A percentile compares a stretch with the other conserved stretches of the same genome.
phyloP scores from a whole-genome alignment of 1,140 invertebrate genomes.

The Caenorhabditis brenneri region DNA sequence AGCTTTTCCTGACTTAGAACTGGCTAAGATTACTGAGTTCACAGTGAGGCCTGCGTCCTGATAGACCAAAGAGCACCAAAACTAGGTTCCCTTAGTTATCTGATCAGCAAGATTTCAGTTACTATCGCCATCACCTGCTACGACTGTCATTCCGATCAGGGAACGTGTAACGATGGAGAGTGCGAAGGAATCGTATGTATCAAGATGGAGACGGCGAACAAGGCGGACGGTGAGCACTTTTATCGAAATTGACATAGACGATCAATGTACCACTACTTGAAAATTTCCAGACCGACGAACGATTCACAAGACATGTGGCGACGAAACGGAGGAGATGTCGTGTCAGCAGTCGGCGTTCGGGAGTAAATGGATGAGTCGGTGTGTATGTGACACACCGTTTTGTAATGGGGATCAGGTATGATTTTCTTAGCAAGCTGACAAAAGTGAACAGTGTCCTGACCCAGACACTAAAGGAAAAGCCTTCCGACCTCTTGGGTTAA shows the following conservation, averaged over 20 bases:
- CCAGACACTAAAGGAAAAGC: background rate
- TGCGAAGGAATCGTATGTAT: conserved; percentile 67
- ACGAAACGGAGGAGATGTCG: conserved; percentile 65
- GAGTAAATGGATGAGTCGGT: conserved; percentile 64
- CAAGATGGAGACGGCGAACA: conserved; percentile 70
- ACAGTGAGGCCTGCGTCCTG: no score
- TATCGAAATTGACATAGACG: no score
- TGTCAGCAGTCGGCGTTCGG: conserved; percentile 68
- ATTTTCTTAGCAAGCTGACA: background rate
- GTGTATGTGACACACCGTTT: conserved; percentile 63
- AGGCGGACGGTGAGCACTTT: conserved; percentile 69
- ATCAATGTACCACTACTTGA: no score
- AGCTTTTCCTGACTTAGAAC: no score
- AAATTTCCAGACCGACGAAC: conserved; percentile 59
- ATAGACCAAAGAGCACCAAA: no score
- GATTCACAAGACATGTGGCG: conserved; percentile 66
- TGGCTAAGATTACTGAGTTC: no score
- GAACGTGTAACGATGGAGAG: conserved; percentile 68
- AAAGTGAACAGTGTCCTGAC: background rate
- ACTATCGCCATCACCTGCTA: conserved; percentile 62
- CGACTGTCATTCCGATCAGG: conserved; percentile 68
- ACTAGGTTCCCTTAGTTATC: no score
- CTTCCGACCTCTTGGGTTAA: no score
- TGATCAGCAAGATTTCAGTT: no score
- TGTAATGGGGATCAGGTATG: conserved; percentile 55